phyloP scores from a whole-genome alignment of 1,140 invertebrate species.

The Sipha flava region DNA sequence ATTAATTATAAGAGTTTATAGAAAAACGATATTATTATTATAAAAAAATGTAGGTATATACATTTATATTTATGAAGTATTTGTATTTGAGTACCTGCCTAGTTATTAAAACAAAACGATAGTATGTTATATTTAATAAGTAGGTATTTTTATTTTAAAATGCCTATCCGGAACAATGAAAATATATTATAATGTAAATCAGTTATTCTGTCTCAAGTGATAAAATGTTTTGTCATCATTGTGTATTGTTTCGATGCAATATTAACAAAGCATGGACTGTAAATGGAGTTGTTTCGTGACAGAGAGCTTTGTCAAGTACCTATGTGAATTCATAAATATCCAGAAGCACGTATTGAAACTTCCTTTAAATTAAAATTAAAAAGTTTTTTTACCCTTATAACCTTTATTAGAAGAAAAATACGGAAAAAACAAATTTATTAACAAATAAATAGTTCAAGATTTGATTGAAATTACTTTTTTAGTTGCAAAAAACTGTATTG shows the following conservation, averaged over 20 bases:
- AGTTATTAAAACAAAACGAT: no score
- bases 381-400: not conserved
- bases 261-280: not conserved
- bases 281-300: not conserved
- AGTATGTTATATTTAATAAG: no score
- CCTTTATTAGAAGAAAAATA: not conserved
- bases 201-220: not conserved
- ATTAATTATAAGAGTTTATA: no score
- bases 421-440: not conserved
- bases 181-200: no score
- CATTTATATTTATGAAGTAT: no score
- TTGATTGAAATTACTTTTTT: constrained; percentile 1
- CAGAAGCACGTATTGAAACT: not conserved
- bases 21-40: no score
- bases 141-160: no score
- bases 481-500: not conserved
- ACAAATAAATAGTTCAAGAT: not conserved
- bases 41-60: no score
- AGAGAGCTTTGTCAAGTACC: not conserved
- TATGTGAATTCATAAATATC: not conserved
- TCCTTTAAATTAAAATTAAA: not conserved
- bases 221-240: not conserved
- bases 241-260: not conserved
- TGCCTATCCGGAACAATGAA: no score
- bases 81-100: no score